phyloP scores from a whole-genome alignment of 2,888 invertebrate genomes.

The Agrypnus murinus region DNA sequence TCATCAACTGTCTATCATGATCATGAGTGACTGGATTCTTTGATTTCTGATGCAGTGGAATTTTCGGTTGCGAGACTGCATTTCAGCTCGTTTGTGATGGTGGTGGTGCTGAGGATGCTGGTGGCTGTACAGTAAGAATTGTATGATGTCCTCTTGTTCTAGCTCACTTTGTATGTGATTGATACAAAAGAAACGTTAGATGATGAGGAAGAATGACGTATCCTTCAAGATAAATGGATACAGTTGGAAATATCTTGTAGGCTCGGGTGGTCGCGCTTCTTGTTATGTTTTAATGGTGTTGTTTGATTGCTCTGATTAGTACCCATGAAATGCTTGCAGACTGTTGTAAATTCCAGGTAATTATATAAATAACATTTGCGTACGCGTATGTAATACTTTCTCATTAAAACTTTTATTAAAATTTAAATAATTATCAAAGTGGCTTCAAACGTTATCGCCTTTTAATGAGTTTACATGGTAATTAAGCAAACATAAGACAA shows the following conservation, averaged over 20 bases:
- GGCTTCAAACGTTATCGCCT: too few species aligned
- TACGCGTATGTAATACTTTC: background rate
- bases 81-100: conserved; percentile 40
- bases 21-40: conserved; percentile 68
- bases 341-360: conserved; percentile 36
- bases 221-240: conserved; percentile 41
- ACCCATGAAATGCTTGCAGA: conserved; percentile 32
- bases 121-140: conserved; percentile 15
- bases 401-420: conserved; percentile 6
- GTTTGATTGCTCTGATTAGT: conserved; percentile 48
- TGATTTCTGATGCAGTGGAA: conserved; percentile 65
- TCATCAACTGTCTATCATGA: conserved; percentile 69
- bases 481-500: too few species aligned
- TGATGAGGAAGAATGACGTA: conserved; percentile 41
- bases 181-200: conserved; percentile 30
- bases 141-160: conserved; percentile 38
- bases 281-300: conserved; percentile 49
- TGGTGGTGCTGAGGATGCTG: too few species aligned
- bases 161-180: conserved; percentile 3
- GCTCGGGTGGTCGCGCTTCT: conserved; percentile 48
- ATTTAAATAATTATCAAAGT: too few species aligned
- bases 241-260: conserved; percentile 45
- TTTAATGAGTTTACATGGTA: too few species aligned
- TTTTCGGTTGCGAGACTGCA: conserved; percentile 58
- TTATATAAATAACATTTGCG: conserved; percentile 17